phyloP scores from a whole-genome alignment of 2,113 vertebrate species.

The Lepus timidus region DNA sequence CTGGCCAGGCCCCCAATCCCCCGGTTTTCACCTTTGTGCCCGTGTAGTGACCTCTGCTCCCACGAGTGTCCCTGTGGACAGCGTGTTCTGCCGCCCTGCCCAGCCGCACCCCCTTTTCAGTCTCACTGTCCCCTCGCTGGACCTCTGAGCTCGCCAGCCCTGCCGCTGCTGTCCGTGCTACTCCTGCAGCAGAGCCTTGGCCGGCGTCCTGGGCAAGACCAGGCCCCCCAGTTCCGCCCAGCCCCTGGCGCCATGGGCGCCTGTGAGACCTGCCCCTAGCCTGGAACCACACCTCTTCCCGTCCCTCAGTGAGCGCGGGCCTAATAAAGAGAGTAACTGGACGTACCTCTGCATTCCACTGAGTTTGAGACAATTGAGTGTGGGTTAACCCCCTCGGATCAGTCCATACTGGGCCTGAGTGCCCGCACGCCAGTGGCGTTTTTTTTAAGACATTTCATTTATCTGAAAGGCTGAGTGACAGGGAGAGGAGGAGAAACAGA shows the following conservation, averaged over 20 bases:
- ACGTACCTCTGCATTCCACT: background rate
- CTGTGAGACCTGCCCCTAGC: background rate
- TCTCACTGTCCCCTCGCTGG: background rate
- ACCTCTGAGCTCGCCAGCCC: background rate
- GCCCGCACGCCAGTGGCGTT: no score
- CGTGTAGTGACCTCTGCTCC: background rate
- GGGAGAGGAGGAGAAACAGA: no score
- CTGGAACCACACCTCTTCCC: background rate
- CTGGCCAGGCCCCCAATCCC: background rate
- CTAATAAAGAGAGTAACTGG: background rate
- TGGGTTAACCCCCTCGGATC: background rate
- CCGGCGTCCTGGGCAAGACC: background rate
- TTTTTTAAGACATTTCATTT: no score
- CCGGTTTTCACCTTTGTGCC: background rate
- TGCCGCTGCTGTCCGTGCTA: background rate
- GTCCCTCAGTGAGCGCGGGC: background rate
- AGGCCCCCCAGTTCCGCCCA: background rate
- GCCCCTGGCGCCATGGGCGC: background rate
- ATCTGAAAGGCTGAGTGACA: no score
- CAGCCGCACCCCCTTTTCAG: background rate
- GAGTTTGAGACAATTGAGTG: background rate
- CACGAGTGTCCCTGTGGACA: no score
- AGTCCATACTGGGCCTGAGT: background rate
- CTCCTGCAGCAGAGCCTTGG: background rate
- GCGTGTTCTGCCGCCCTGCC: background rate